These are phyloP conservation scores for Imbricaverruca yamaguchii DNA, from an alignment of 2,888 invertebrate genomes.

Conservation along the genomic window DNA sequence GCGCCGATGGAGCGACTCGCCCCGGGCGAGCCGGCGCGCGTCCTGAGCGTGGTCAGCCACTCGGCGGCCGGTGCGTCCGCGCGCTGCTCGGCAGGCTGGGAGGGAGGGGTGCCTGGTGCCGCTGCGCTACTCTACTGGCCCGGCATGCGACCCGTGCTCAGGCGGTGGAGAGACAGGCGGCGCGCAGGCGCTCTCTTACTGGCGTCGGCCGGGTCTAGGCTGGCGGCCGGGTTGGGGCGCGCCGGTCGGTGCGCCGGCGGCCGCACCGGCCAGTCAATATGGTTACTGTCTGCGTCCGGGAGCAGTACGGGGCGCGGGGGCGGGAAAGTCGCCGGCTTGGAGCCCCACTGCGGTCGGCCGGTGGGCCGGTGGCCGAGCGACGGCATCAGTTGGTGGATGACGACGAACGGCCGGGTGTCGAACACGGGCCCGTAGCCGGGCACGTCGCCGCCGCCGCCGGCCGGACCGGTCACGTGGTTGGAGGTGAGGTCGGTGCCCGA, in stretches of 20 bases:
- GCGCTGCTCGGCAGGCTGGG: not conserved
- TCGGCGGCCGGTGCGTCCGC: no score
- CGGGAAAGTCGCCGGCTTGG: not conserved
- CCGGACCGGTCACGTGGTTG: not conserved
- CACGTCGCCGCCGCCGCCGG: constrained; percentile 17
- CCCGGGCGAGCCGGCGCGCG: no score
- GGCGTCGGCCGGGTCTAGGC: not conserved
- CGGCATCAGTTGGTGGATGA: not conserved
- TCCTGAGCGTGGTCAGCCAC: not conserved
- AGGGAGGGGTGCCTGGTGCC: not conserved
- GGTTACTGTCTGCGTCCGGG: not conserved
- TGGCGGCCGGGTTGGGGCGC: not conserved
- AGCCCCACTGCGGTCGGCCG: not conserved
- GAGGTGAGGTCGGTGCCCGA: not conserved
- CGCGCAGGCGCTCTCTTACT: not conserved
- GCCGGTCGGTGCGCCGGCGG: not conserved
- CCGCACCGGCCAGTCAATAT: not conserved
- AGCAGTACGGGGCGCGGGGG: not conserved
- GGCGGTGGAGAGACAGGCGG: not conserved
- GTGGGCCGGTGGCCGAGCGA: not conserved
- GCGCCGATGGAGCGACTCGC: no score
- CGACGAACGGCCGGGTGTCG: constrained; percentile 19
- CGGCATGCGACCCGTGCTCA: not conserved
- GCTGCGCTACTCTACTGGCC: not conserved
- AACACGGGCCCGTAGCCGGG: not conserved